Base-by-base conservation (phyloP, 2,888 invertebrate species). In the Mythimna impura region DNA sequence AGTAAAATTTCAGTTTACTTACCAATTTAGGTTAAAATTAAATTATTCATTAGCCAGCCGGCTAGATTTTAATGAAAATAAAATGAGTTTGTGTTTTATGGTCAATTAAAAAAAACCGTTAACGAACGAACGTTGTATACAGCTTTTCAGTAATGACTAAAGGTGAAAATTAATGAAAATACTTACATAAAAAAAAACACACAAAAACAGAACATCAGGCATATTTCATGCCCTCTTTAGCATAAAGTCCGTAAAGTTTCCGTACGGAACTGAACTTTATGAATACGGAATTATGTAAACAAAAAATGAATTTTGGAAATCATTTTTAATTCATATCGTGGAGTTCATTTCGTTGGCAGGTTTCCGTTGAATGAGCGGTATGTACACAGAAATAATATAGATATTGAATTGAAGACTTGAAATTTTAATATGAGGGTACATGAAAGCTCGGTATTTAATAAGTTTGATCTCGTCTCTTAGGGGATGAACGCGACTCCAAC, bases 251-350 rank as follows among this genome's bases (percentile, higher is more conserved):
- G 58, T 71, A 50, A 72, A 83, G 55, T 76, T 76, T 65, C 58
- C 60, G 55, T 71, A 76, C 58, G 60, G 62, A 76, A 70, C 60
- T 65, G 73, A 71, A 71, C 64, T 73, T 77, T 72, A 81, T 81
- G 76, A 83, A 85, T 82, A 71, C 66, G n/a, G 65, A 71, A 75
- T 76, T 64, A 70, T 54, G 66, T 78, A 65, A 77, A 84, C 69
- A 83, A 74, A 77, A 72, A 61, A 58, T 20, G 1, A 57, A 74
- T 78, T 78, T 77, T 65, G 34, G 65, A 71, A 72, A 70, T 73
- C 20, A 85, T 75, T 78, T 76, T 74, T 75, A 70, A 73, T 78
- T 81, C 72, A 71, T 74, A 63, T 73, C 55, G 62, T 65, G 61
- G 62, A 66, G 74, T 72, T 83, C 78, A 77, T 77, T 78, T 81